phyloP scores from a whole-genome alignment of 2,113 vertebrate species.

The Phyllostomus discolor region DNA sequence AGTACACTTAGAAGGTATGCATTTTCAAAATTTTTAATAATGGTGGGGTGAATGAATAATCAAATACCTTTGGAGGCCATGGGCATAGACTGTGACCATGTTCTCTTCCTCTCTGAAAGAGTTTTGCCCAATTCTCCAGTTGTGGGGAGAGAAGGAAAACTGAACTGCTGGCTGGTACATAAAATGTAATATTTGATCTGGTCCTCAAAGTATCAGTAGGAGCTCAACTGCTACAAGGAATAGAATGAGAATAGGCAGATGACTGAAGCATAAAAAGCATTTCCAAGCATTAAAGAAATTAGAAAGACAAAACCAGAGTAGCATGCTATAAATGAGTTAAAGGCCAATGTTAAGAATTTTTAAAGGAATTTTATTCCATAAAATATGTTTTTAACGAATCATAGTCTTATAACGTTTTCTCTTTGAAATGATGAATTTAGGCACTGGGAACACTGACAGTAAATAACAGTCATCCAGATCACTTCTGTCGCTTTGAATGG shows the following conservation, averaged over 20 bases:
- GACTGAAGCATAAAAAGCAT: not conserved
- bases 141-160: not conserved
- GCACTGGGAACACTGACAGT: not conserved
- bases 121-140: not conserved
- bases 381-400: not conserved
- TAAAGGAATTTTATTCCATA: not conserved
- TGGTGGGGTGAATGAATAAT: not conserved
- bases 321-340: not conserved
- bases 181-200: not conserved
- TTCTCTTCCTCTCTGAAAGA: not conserved
- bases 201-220: not conserved
- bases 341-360: not conserved
- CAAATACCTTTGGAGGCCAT: not conserved
- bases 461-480: not conserved
- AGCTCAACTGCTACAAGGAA: not conserved
- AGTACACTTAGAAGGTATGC: not conserved
- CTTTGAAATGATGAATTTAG: not conserved
- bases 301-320: not conserved
- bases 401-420: not conserved
- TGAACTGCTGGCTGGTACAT: not conserved
- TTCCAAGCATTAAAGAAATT: not conserved
- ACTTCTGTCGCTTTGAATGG: not conserved
- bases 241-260: not conserved
- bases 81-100: not conserved
- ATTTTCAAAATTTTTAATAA: not conserved